Base-by-base conservation (phyloP, 2,797 vertebrate species). In the Chrysocyon brachyurus region DNA sequence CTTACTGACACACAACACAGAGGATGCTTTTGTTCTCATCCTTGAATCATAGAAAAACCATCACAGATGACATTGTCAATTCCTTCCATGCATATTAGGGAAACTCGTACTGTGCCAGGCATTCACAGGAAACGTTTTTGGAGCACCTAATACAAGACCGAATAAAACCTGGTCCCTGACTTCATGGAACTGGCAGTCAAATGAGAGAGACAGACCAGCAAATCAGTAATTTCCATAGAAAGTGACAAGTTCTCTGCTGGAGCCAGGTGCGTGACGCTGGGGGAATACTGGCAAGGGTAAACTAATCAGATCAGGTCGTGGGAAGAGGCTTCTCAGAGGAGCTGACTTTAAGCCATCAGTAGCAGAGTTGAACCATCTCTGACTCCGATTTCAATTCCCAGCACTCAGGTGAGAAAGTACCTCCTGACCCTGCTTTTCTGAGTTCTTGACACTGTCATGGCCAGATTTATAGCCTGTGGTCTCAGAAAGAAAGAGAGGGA, bases 391-490 rank as follows among this genome's bases (percentile, higher is more conserved):
- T 79, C 79, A 24, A 15, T 31, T 92, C 61, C 59, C 54, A 63
- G 63, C 81, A 61, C 84, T 33, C 92, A 54, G 75, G 70, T 77
- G 90, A 87, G 84, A 90, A 78, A 72, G 59, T 8, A n/a, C 46
- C 36, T 56, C 73, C 70, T 9, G 46, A 54, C 31, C 19, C 70
- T 82, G 77, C 70, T n/a, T 77, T 31, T 78, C 40, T 83, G 90
- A 68, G 70, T 33, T 31, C 33, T 19, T 70, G 56, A 90, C 33
- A 21, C 28, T 5, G 72, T 88, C 54, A 24, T 7, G 22, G 72
- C 19, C 57, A 90, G 93, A 89, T 24, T 72, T 52, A 54, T 66
- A 22, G 16, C 46, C 79, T 94, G 46, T 16, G 56, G 19, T 81
- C 81, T 72, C 8, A 21, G 26, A 61, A 16, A 26, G 57, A 31